Conservation (phyloP, 2,113 vertebrate species). For the Siniperca chuatsi region DNA sequence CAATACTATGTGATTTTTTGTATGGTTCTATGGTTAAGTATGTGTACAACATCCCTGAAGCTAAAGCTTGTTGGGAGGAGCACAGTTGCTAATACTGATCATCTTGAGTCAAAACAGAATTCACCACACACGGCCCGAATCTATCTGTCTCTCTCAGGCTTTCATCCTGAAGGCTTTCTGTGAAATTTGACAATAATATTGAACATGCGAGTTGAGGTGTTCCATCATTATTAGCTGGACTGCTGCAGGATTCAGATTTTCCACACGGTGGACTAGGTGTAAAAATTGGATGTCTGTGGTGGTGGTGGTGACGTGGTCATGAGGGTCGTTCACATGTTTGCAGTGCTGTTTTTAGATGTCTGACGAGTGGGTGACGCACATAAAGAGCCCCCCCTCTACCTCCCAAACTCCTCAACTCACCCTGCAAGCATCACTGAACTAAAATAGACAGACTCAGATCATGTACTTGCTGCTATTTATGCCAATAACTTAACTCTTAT, state of each 20-base stretch:
- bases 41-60: too few relatives aligned
- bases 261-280: neutral
- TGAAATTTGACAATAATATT: neutral
- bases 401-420: slow-evolving; percentile 20
- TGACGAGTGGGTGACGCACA: slow-evolving; percentile 66
- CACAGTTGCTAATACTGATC: neutral
- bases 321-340: slow-evolving; percentile 39
- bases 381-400: slow-evolving; percentile 22
- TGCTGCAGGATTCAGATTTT: slow-evolving; percentile 6
- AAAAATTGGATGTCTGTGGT: too few relatives aligned
- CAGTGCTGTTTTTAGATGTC: slow-evolving; percentile 71
- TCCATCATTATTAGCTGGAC: slow-evolving; percentile 3
- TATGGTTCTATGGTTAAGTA: too few relatives aligned
- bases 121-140: neutral
- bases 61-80: neutral
- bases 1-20: neutral
- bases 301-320: neutral
- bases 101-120: neutral
- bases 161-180: neutral
- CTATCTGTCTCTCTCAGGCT: neutral
- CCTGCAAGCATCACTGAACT: slow-evolving; percentile 25
- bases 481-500: neutral
- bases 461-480: slow-evolving; percentile 14
- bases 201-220: neutral
- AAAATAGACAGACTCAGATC: slow-evolving; percentile 58